Conservation (phyloP, 2,113 vertebrate species). For the Solea solea region DNA sequence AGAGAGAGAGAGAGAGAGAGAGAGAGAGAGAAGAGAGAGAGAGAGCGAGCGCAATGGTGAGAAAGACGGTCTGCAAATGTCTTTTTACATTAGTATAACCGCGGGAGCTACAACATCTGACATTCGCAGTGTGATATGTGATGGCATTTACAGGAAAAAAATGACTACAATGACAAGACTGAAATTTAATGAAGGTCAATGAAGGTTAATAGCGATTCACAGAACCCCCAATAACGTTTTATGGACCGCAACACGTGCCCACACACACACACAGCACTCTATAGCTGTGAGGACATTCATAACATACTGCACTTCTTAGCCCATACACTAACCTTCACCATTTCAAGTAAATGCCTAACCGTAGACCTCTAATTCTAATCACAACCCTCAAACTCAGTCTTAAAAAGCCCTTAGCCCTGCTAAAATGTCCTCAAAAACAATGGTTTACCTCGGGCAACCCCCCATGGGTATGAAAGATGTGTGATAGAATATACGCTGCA, state of each 20-base stretch:
- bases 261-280: not conserved
- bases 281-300: not conserved
- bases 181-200: slow-evolving; percentile 59
- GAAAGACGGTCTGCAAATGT: not conserved
- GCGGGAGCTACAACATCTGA: slow-evolving; percentile 9
- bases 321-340: no score
- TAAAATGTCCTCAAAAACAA: no score
- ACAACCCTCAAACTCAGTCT: no score
- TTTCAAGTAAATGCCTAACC: no score
- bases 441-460: no score
- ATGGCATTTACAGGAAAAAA: slow-evolving; percentile 42
- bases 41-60: no score
- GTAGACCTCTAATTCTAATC: no score
- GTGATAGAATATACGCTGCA: no score
- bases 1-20: not conserved
- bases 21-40: not conserved
- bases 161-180: slow-evolving; percentile 23
- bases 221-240: slow-evolving; percentile 29
- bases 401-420: no score
- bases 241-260: slow-evolving; percentile 11
- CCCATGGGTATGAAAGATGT: no score
- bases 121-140: slow-evolving; percentile 34
- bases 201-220: slow-evolving; percentile 41
- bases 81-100: slow-evolving; percentile 7
- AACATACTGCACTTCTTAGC: no score